Evolutionary conservation across 2,113 vertebrate species (phyloP), one percentile per base, ranked within the genome.

Genomic region (Heterochromis multidens): DNA sequence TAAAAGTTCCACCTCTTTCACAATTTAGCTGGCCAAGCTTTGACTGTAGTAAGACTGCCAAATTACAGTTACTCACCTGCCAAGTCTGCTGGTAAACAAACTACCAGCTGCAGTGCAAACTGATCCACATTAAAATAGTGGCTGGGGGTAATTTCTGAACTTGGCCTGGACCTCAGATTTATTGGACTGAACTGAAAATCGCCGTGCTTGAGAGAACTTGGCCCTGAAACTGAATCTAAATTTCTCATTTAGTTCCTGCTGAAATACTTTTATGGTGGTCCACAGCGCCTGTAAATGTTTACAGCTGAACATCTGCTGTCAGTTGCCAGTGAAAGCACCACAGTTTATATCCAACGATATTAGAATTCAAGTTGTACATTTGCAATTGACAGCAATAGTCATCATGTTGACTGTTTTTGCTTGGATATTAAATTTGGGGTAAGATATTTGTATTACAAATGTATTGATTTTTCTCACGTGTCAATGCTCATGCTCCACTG

Each of bases 241-340:
- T 49, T 46, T 81, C 56, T 70, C 31, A 82, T 62, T 84, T 37
- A 33, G 29, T 40, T 67, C 21, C 74, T 54, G 29, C 31, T n/a
- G 61, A 40, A 86, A 74, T 23, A 16, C 33, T 72, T 77, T 82
- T 33, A 58, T 83, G 82, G 86, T 59, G 65, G 31, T 78, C 78
- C 25, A 19, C 77, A 63, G 58, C 33, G 33, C 14, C 25, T 43
- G 23, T 57, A 76, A 67, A 81, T 77, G 77, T 82, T 90, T 85
- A 81, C 63, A 16, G 79, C 43, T 43, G 83, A 56, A 74, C 82
- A 80, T 79, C 77, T 77, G 77, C 57, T 23, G 4, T 63, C 79
- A 67, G 78, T 40, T 60, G 72, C 6, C 40, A 10, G 19, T 29
- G 65, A 27, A 77, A 19, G 80, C 70, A n/a, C 23, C 19, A 12